A percentile compares a stretch with the other conserved stretches of the same genome.
phyloP scores from a whole-genome alignment of 2,797 vertebrate genomes.

The Aplochiton taeniatus region DNA sequence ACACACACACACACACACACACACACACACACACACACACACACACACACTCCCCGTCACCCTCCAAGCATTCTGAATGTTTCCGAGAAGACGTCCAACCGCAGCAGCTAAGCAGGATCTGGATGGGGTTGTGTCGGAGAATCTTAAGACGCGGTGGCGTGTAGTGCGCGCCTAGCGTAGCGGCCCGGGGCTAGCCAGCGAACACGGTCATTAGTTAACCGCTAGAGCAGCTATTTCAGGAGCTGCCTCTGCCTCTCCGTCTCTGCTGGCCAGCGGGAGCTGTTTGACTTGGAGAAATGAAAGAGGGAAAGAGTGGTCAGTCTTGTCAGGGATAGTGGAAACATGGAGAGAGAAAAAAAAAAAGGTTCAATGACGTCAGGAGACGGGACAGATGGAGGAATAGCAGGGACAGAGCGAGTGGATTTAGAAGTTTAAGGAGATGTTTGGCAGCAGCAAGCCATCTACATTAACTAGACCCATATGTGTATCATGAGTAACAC shows the following conservation, averaged over 20 bases:
- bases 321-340: constrained; percentile 67
- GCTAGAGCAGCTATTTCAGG: constrained; percentile 76
- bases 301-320: constrained; percentile 72
- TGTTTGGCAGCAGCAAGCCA: constrained; percentile 55
- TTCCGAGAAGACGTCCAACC: constrained; percentile 43
- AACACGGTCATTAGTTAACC: constrained; percentile 76
- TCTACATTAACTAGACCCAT: constrained; percentile 57
- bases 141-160: constrained; percentile 56
- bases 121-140: constrained; percentile 57
- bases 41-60: constrained; percentile 21
- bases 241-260: constrained; percentile 58
- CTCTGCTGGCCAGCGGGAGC: constrained; percentile 56
- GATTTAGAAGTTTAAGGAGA: constrained; percentile 44
- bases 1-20: constrained; percentile 8
- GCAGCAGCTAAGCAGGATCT: constrained; percentile 27
- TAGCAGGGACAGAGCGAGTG: constrained; percentile 6
- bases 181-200: constrained; percentile 59
- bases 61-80: constrained; percentile 41
- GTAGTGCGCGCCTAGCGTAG: constrained; percentile 47
- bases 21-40: constrained; percentile 17
- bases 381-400: constrained; percentile 55
- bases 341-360: constrained; percentile 55
- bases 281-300: constrained; percentile 77
- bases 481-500: constrained; percentile 37
- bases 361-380: constrained; percentile 55